Evolutionary conservation across 2,113 vertebrate genomes (phyloP), one percentile per base, ranked within the genome.

Genomic region (Morone chrysops): DNA sequence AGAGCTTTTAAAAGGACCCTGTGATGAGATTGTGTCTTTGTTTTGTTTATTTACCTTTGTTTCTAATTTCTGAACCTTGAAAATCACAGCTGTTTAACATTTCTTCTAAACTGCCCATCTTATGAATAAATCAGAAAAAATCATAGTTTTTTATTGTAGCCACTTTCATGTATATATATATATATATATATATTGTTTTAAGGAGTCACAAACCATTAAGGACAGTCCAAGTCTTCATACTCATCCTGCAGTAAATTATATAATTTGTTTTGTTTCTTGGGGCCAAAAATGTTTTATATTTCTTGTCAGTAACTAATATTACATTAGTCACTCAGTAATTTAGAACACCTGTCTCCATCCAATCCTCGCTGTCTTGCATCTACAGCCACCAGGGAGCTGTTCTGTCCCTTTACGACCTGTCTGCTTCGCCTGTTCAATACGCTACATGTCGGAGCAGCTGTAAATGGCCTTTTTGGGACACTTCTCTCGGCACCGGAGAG

Each of bases 381-480:
- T 17, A n/a, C 43, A 40, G 59, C 7, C 78, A 78, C 63, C 48
- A 6, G 69, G 63, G 78, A 38, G 57, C 80, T 66, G 82, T 81
- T 87, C 56, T 22, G 71, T 31, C 68, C 67, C 80, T 85, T 88
- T 85, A 86, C 20, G 62, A 76, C 72, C 72, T 3, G 20, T 60
- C 79, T 62, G 81, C 80, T 47, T 12, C 12, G 41, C 53, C 56
- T 20, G 85, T 11, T 85, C 84, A 75, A 62, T 73, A 47, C 25
- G 16, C 43, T 71, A 25, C 50, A 65, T 41, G 83, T 73, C 41
- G 4, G 57, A 82, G 82, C 69, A 75, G 90, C 68, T 90, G 82
- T 56, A 78, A 84, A 87, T 3, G 61, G 61, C 83, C 80, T 84
- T 82, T 79, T 66, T 11, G 76, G 81, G 80, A 85, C 50, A 38